These are phyloP conservation scores for Pseudochromis fuscus DNA, from an alignment of 2,797 vertebrate species.

Conservation along the genomic window DNA sequence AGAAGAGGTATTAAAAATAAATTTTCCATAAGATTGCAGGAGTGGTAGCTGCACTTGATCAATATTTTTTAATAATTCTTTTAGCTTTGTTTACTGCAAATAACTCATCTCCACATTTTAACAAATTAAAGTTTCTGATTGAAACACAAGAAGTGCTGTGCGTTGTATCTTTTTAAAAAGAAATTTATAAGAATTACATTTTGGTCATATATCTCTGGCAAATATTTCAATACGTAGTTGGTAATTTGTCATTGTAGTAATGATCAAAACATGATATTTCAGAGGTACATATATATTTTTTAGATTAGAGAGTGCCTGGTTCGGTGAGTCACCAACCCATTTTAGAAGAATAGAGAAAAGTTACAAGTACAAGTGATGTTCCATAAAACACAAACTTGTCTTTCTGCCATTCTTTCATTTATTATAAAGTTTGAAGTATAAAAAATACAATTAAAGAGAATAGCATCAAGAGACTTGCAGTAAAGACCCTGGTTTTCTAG, in stretches of 20 bases:
- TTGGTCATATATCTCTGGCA: no score
- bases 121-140: not conserved
- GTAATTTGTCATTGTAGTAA: not conserved
- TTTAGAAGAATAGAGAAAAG: not conserved
- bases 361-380: not conserved
- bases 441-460: no score
- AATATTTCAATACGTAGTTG: no score
- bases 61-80: not conserved
- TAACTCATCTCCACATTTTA: no score
- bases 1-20: conserved; percentile 5
- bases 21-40: conserved; percentile 18
- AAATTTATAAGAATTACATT: not conserved
- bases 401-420: not conserved
- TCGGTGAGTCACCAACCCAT: not conserved
- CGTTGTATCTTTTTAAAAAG: not conserved
- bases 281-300: no score
- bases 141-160: not conserved
- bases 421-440: not conserved
- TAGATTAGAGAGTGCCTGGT: no score
- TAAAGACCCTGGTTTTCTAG: not conserved
- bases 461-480: not conserved
- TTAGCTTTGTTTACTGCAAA: not conserved
- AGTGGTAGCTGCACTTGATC: not conserved
- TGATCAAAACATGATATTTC: no score
- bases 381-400: not conserved